A percentile compares a stretch with the other conserved stretches of the same genome.
Conservation (phyloP, 2,888 invertebrate genomes). For the Rhingia rostrata region DNA sequence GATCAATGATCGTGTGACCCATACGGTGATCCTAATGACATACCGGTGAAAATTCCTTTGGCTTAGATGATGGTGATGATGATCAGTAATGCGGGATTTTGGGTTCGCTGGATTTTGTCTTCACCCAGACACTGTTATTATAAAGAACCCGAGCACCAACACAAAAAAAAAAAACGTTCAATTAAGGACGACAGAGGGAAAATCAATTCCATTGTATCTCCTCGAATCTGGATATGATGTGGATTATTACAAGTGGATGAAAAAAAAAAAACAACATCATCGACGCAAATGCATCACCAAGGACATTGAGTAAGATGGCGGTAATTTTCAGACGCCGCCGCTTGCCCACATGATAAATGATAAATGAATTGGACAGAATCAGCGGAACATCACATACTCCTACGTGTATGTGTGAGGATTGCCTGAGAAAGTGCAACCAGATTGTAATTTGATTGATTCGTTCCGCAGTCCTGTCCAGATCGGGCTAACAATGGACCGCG, state of each 20-base stretch:
- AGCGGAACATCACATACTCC: constrained; percentile 31
- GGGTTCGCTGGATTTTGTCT: constrained; percentile 3
- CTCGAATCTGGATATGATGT: background rate
- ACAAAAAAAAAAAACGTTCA: constrained; percentile 38
- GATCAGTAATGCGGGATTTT: constrained; percentile 18
- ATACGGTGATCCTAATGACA: constrained; percentile 67
- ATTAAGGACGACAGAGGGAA: constrained; percentile 59
- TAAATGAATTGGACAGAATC: constrained; percentile 64
- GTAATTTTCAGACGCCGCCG: constrained; percentile 58
- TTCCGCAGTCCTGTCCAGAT: constrained; percentile 54
- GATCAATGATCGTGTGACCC: constrained; percentile 72
- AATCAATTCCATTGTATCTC: constrained; percentile 55
- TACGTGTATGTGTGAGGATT: background rate
- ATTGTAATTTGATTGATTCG: constrained; percentile 72
- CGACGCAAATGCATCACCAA: constrained; percentile 58
- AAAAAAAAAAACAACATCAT: constrained; percentile 50
- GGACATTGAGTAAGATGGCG: constrained; percentile 43
- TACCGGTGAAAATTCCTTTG: constrained; percentile 67
- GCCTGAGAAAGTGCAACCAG: constrained; percentile 60
- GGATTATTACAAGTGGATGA: constrained; percentile 74
- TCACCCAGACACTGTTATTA: constrained; percentile 62
- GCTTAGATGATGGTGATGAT: constrained; percentile 10
- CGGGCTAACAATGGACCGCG: constrained; percentile 23
- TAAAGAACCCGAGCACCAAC: background rate
- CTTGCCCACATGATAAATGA: constrained; percentile 70